Conservation (phyloP, 2,888 invertebrate species). For the Ypsolopha sequella region DNA sequence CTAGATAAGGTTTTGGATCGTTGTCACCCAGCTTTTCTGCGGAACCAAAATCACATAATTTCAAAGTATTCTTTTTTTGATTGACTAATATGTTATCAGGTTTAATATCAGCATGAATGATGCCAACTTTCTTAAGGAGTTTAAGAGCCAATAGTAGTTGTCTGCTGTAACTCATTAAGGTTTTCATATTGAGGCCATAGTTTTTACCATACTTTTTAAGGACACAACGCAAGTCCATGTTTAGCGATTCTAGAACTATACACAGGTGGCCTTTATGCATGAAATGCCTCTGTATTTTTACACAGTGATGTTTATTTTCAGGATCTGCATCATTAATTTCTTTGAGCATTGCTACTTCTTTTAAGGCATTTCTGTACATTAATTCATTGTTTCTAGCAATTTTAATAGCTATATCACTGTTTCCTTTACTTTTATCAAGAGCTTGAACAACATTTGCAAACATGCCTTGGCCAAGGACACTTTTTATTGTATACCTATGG, state of each 20-base stretch:
- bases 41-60: slow-evolving; percentile 99
- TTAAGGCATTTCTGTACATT: slow-evolving; percentile 97
- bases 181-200: slow-evolving; percentile 96
- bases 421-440: slow-evolving; percentile 85
- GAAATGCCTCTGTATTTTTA: slow-evolving; percentile 88
- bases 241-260: slow-evolving; percentile 96
- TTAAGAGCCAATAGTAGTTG: slow-evolving; percentile 94
- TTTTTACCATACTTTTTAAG: slow-evolving; percentile 97
- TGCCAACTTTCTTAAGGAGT: slow-evolving; percentile 92
- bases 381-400: slow-evolving; percentile 99
- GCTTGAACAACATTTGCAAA: slow-evolving; percentile 98
- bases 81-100: slow-evolving; percentile 99
- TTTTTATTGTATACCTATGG: slow-evolving; percentile 91
- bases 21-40: slow-evolving; percentile 93
- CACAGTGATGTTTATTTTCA: slow-evolving; percentile 95
- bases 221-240: slow-evolving; percentile 90
- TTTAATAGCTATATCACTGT: slow-evolving; percentile 95
- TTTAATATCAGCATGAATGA: slow-evolving; percentile 98
- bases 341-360: slow-evolving; percentile 93
- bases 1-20: slow-evolving; percentile 98
- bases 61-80: slow-evolving; percentile 94
- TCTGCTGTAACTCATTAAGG: slow-evolving; percentile 95
- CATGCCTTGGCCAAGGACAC: slow-evolving; percentile 97
- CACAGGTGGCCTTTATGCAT: slow-evolving; percentile 98
- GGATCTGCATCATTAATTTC: slow-evolving; percentile 96